Conservation (phyloP, 2,888 invertebrate species). For the Rhyacophila evoluta region DNA sequence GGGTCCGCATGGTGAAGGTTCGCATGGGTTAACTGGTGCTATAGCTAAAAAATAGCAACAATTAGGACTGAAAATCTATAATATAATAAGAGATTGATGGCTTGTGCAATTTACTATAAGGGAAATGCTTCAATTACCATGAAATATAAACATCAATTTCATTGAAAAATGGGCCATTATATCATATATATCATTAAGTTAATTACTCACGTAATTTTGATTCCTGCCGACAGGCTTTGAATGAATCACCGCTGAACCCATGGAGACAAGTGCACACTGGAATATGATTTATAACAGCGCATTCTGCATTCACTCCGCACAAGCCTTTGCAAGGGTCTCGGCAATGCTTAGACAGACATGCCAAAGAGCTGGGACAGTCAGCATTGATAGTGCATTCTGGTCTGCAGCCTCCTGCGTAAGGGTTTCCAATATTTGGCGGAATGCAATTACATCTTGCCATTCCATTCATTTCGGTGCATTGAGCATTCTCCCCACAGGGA, state of each 20-base stretch:
- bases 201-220: constrained; percentile 70
- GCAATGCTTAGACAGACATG: constrained; percentile 87
- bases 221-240: constrained; percentile 78
- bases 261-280: constrained; percentile 84
- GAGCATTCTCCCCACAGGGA: constrained; percentile 88
- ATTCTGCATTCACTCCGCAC: constrained; percentile 87
- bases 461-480: constrained; percentile 79
- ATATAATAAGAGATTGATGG: no score
- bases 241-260: constrained; percentile 87
- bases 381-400: constrained; percentile 88
- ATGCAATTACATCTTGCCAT: constrained; percentile 85
- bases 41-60: constrained; percentile 55
- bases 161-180: no score
- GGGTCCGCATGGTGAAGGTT: constrained; percentile 82
- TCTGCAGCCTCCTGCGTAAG: constrained; percentile 85
- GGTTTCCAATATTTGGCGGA: constrained; percentile 89
- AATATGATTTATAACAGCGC: constrained; percentile 84
- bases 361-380: constrained; percentile 81
- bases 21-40: constrained; percentile 72
- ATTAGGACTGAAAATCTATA: no score
- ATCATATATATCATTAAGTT: no score
- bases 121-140: no score
- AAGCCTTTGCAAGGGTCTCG: constrained; percentile 87
- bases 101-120: no score
- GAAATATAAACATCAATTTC: no score